Conservation (phyloP, 2,113 vertebrate species). For the Miniopterus natalensis region DNA sequence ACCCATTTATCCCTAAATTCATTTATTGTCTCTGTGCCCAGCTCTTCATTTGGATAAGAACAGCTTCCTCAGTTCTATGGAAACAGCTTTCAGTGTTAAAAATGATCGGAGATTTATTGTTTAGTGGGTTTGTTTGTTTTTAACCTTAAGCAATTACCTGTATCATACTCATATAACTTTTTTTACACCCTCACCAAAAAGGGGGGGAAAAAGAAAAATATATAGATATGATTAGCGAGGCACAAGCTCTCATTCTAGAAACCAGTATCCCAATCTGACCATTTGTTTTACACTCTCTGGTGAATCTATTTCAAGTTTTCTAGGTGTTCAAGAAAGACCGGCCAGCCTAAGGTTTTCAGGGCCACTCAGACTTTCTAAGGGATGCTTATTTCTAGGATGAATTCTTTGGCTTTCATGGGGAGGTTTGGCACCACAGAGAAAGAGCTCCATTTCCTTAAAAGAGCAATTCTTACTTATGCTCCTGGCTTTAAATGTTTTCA, state of each 20-base stretch:
- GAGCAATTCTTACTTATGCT: conserved; percentile 36
- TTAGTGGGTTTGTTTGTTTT: background rate
- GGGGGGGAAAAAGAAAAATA: background rate
- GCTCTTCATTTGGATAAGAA: conserved; percentile 45
- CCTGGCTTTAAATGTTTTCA: background rate
- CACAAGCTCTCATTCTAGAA: background rate
- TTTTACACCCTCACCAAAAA: background rate
- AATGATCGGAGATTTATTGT: conserved; percentile 29
- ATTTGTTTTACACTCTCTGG: background rate
- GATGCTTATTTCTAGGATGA: background rate
- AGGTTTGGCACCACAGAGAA: conserved; percentile 10
- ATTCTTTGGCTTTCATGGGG: background rate
- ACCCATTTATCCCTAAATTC: conserved; percentile 21
- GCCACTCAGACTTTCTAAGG: background rate
- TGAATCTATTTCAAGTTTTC: conserved; percentile 8
- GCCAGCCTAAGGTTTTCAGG: background rate
- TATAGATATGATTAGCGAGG: background rate
- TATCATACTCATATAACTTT: conserved; percentile 13
- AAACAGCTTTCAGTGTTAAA: conserved; percentile 52
- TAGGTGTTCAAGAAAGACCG: background rate
- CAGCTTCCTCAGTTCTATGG: conserved; percentile 8
- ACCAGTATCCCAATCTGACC: background rate
- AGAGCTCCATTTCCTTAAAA: conserved; percentile 29
- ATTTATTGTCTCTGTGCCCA: conserved; percentile 10
- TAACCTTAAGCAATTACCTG: conserved; percentile 40